These are phyloP conservation scores for Lucinisca nassula DNA, from an alignment of 2,888 invertebrate species.

Conservation along the genomic window DNA sequence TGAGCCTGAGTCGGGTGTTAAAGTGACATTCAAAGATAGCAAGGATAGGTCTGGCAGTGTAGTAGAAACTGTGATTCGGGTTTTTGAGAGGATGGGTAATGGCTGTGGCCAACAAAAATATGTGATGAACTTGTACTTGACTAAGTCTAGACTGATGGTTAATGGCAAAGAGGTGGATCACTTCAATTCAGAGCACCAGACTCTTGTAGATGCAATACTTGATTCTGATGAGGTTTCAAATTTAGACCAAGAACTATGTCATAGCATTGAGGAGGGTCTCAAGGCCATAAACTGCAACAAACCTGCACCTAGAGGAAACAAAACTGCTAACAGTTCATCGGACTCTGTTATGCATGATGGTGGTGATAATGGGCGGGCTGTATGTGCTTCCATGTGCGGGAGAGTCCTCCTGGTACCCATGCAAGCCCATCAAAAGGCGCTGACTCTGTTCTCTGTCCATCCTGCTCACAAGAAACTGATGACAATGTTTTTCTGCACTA, in stretches of 20 bases:
- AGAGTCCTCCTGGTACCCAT: neutral
- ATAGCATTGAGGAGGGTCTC: neutral
- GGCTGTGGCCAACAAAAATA: neutral
- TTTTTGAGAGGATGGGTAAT: neutral
- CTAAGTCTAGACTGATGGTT: neutral
- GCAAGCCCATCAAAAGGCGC: neutral
- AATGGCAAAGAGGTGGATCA: neutral
- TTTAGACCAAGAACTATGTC: neutral
- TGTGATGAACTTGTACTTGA: neutral
- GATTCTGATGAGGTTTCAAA: neutral
- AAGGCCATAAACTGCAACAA: neutral
- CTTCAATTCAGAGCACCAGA: neutral
- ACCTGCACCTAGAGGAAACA: neutral
- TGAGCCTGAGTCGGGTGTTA: neutral
- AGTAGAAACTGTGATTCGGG: neutral
- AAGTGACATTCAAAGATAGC: neutral
- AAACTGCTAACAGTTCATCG: neutral
- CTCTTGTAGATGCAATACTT: neutral
- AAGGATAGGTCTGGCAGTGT: neutral
- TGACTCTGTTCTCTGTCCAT: neutral
- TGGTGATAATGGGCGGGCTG: neutral
- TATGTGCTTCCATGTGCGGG: neutral
- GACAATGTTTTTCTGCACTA: neutral
- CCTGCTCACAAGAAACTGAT: neutral
- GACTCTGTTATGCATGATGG: neutral